Evolutionary conservation across 2,888 invertebrate species (phyloP).

Genomic region (Camptogramma bilineatum): DNA sequence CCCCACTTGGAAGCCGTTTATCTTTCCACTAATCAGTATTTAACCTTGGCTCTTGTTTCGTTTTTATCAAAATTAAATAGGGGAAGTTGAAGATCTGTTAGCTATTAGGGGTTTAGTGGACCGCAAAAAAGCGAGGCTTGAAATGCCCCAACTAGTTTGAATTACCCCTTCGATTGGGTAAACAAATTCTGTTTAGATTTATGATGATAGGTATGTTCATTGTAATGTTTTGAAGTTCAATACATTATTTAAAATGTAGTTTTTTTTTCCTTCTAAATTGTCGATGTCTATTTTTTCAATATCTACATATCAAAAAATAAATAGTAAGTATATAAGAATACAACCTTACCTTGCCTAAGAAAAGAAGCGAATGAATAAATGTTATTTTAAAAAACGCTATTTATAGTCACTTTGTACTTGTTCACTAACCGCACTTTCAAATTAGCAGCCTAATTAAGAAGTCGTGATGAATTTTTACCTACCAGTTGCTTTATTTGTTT

Average conservation of each 20-base stretch:
- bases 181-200: too few species aligned
- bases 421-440: not conserved
- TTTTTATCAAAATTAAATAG: slow-evolving; percentile 21
- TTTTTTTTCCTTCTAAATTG: too few species aligned
- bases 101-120: not conserved
- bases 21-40: slow-evolving; percentile 39
- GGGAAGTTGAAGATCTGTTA: not conserved
- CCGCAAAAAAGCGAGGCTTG: not conserved
- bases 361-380: not conserved
- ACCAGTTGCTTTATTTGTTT: not conserved
- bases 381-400: not conserved
- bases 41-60: slow-evolving; percentile 34
- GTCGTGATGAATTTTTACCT: not conserved
- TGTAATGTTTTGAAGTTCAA: too few species aligned
- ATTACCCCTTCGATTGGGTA: too few species aligned
- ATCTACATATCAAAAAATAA: too few species aligned
- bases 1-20: slow-evolving; percentile 37
- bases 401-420: slow-evolving; percentile 12
- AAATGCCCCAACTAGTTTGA: not conserved
- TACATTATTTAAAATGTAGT: too few species aligned
- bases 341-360: slow-evolving; percentile 16
- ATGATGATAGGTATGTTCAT: too few species aligned
- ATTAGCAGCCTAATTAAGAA: not conserved
- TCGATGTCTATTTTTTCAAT: too few species aligned
- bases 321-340: slow-evolving; percentile 6